Conservation (phyloP, 2,797 vertebrate genomes). For the Taeniopygia guttata region DNA sequence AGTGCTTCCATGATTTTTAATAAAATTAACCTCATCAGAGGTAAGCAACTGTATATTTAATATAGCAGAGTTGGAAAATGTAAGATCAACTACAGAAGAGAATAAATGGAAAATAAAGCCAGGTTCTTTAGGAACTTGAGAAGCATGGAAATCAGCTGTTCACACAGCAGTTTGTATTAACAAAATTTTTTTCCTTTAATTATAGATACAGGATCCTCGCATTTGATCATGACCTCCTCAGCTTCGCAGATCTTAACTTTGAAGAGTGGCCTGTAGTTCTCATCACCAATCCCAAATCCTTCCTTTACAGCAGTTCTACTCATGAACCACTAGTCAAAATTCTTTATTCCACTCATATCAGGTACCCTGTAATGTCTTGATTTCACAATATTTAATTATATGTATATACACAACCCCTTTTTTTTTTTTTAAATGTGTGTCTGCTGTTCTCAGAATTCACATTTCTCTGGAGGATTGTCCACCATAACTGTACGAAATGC, state of each 20-base stretch:
- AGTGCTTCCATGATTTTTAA: not conserved
- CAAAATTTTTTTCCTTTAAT: not conserved
- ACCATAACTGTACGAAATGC: not conserved
- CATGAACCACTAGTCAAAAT: slow-evolving; percentile 88
- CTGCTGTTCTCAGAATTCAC: not conserved
- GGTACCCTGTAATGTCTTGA: slow-evolving; percentile 74
- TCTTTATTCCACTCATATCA: slow-evolving; percentile 89
- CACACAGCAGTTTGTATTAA: not conserved
- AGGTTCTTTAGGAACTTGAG: not conserved
- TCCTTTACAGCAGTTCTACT: slow-evolving; percentile 86
- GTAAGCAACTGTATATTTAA: not conserved
- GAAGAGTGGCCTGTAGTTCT: slow-evolving; percentile 91
- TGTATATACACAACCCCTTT: not conserved
- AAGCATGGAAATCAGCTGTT: not conserved
- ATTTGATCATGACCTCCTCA: slow-evolving; percentile 94
- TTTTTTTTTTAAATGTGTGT: not conserved
- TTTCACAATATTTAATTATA: not conserved
- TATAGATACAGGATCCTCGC: slow-evolving; percentile 90
- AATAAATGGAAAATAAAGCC: not conserved
- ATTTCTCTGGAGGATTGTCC: not conserved
- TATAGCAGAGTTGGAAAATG: not conserved
- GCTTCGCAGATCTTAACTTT: slow-evolving; percentile 90
- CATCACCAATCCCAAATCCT: slow-evolving; percentile 95
- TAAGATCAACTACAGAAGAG: not conserved
- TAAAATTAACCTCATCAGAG: not conserved